Percentiles rank a stretch among this genome's conserved stretches.
Conservation (phyloP, 2,797 vertebrate genomes). For the Ptychadena robeensis region DNA sequence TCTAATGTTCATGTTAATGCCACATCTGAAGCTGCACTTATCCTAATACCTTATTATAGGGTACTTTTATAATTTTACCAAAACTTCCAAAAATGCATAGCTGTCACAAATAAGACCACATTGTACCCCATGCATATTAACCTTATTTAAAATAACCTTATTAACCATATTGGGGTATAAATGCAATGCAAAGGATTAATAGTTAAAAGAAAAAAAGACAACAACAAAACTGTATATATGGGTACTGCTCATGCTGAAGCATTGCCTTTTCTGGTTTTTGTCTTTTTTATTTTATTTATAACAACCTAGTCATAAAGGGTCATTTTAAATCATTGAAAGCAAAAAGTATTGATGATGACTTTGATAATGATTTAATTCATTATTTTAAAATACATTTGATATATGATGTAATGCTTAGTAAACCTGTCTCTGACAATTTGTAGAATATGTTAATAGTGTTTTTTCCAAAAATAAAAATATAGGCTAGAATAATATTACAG, state of each 20-base stretch:
- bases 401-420: background rate
- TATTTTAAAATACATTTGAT: background rate
- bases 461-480: background rate
- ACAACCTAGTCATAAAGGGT: background rate
- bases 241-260: too few species aligned
- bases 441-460: background rate
- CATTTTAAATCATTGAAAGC: slow-evolving; percentile 2
- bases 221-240: too few species aligned
- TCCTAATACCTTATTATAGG: background rate
- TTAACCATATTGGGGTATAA: background rate
- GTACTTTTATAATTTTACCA: background rate
- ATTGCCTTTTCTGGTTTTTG: background rate
- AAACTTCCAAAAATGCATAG: background rate
- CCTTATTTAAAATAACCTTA: background rate
- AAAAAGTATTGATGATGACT: background rate
- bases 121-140: background rate
- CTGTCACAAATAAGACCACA: background rate
- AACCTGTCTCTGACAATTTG: background rate
- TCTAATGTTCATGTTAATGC: background rate
- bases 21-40: background rate
- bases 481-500: too few species aligned
- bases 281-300: background rate
- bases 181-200: background rate
- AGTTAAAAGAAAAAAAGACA: too few species aligned
- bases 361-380: background rate